Percentiles rank a stretch among this genome's conserved stretches.
These are phyloP conservation scores for Melinopterus prodromus DNA, from an alignment of 2,888 invertebrate genomes.

Conservation along the genomic window DNA sequence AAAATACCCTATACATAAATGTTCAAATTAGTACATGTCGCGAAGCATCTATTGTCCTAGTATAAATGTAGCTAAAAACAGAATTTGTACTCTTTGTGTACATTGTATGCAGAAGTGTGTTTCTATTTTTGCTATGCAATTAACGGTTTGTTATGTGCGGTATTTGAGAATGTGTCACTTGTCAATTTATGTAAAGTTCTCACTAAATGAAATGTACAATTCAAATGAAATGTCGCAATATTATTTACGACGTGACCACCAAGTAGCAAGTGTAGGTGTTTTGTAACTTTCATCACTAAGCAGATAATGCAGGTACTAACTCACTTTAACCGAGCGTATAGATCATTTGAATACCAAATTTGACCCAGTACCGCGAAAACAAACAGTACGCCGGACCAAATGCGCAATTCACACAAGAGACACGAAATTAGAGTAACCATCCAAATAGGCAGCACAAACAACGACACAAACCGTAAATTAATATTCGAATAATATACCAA, in stretches of 20 bases:
- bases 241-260: not conserved
- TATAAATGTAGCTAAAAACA: no score
- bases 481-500: slow-evolving; percentile 1
- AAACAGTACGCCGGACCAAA: not conserved
- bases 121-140: not conserved
- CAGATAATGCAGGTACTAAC: not conserved
- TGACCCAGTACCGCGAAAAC: not conserved
- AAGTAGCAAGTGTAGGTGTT: not conserved
- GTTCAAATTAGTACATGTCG: no score
- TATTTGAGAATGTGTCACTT: not conserved
- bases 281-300: not conserved
- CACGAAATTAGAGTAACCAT: not conserved
- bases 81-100: no score
- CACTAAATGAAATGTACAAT: slow-evolving; percentile 4
- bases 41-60: no score
- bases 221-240: not conserved
- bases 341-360: slow-evolving; percentile 4
- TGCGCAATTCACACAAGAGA: not conserved
- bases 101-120: no score
- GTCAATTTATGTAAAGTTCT: not conserved
- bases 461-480: not conserved
- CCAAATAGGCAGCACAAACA: not conserved
- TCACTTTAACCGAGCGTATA: not conserved
- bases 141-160: not conserved
- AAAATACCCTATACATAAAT: no score